phyloP scores from a whole-genome alignment of 2,888 invertebrate genomes.

The Yponomeuta cagnagella region DNA sequence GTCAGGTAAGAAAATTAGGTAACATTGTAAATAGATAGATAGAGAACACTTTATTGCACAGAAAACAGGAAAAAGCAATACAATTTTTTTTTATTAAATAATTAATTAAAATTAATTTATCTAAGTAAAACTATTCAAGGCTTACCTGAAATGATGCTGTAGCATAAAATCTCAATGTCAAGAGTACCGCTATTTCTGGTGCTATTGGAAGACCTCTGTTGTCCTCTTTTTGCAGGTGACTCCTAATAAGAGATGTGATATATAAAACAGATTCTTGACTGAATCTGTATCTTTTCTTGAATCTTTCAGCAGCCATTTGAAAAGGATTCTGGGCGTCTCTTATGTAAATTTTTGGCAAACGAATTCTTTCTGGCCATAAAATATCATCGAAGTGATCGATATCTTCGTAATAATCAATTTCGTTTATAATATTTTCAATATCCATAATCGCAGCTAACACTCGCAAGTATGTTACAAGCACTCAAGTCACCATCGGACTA shows the following conservation, averaged over 20 bases:
- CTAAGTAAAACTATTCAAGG: not conserved
- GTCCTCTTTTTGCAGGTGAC: no score
- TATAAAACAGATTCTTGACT: slow-evolving; percentile 6
- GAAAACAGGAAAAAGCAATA: no score
- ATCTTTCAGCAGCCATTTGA: not conserved
- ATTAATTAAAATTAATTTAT: not conserved
- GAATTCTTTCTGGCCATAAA: not conserved
- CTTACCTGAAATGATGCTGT: slow-evolving; percentile 2
- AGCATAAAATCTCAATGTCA: no score
- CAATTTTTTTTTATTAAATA: not conserved
- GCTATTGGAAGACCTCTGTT: no score
- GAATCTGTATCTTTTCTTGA: slow-evolving; percentile 9
- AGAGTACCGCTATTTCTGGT: no score
- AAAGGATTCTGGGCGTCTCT: slow-evolving; percentile 5
- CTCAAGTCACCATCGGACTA: not conserved
- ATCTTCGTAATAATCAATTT: not conserved
- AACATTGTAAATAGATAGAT: no score
- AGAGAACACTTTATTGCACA: no score
- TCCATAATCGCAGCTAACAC: not conserved
- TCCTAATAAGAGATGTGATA: no score
- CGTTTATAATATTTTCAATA: slow-evolving; percentile 5
- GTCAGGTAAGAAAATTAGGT: not conserved
- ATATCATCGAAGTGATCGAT: slow-evolving; percentile 9
- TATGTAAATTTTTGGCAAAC: slow-evolving; percentile 8
- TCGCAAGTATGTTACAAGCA: not conserved